These are phyloP conservation scores for Eulacestoma nigropectus DNA, from an alignment of 2,113 vertebrate species.

Conservation along the genomic window DNA sequence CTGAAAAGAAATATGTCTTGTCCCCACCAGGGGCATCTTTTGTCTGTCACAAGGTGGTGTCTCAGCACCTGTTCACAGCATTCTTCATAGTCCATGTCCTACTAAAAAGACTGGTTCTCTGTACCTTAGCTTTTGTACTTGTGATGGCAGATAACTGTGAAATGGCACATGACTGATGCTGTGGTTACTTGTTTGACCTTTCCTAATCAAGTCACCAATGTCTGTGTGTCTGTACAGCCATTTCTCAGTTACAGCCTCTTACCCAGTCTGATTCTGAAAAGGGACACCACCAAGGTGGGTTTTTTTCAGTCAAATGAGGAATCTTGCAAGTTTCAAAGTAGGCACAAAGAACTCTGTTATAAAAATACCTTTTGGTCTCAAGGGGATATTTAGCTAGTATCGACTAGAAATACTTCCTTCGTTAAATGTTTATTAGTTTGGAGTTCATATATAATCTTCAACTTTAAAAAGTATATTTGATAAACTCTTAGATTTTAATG, in stretches of 20 bases:
- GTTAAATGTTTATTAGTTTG: not conserved
- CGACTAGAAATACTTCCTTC: not conserved
- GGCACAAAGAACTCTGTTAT: not conserved
- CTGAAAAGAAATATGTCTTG: not conserved
- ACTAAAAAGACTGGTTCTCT: not conserved
- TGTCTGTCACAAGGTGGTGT: not conserved
- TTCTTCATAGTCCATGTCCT: not conserved
- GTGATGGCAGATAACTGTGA: not conserved
- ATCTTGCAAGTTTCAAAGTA: not conserved
- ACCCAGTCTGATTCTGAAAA: not conserved
- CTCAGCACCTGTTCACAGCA: not conserved
- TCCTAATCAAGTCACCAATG: not conserved
- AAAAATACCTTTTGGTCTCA: not conserved
- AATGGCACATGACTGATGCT: accelerated
- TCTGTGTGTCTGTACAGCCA: not conserved
- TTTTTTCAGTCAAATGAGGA: not conserved
- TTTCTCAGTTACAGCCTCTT: not conserved
- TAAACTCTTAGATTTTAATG: not conserved
- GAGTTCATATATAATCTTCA: not conserved
- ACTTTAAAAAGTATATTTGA: not conserved
- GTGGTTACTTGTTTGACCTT: not conserved
- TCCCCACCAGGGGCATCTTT: not conserved
- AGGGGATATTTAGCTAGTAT: not conserved
- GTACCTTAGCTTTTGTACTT: not conserved
- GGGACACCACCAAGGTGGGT: not conserved